Percentiles rank a stretch among this genome's conserved stretches.
Conservation (phyloP, 2,113 vertebrate species). For the crab-eating macaque (Macaca fascicularis) region T2T-MFA8v1.1 NC_088378.1:164288501-164289000, state of each 20-base stretch:
- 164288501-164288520: too few species aligned
- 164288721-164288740: neutral
- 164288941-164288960: neutral
- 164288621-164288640: neutral
- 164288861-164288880: neutral
- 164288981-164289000: neutral
- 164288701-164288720: neutral
- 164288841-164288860: neutral
- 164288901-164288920: neutral
- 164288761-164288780: neutral
- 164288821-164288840: neutral
- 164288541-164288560: too few species aligned
- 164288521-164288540: too few species aligned
- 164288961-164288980: neutral
- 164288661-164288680: neutral
- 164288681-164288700: neutral
- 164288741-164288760: neutral
- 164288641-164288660: neutral
- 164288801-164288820: neutral
- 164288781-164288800: neutral
- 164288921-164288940: neutral
- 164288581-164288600: neutral
- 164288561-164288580: neutral
- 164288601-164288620: neutral
- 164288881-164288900: neutral